Conservation (phyloP, 2,888 invertebrate genomes). For the Habroteleia sp. region DNA sequence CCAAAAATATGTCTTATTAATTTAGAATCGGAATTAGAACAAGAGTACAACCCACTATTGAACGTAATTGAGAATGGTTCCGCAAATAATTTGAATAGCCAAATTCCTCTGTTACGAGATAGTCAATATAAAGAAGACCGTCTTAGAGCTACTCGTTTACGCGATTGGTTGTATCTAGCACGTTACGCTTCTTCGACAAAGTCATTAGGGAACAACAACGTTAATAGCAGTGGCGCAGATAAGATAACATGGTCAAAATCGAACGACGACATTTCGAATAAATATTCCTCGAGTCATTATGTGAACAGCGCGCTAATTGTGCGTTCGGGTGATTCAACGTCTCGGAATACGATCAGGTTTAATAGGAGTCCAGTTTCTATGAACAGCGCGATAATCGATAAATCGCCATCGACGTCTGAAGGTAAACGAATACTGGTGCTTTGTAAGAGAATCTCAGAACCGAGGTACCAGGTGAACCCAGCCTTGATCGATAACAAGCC, state of each 20-base stretch:
- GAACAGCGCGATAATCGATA: constrained; percentile 77
- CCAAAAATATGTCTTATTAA: constrained; percentile 70
- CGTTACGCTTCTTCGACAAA: constrained; percentile 60
- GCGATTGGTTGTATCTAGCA: constrained; percentile 79
- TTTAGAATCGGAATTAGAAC: constrained; percentile 6
- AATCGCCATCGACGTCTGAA: constrained; percentile 64
- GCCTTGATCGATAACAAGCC: constrained; percentile 75
- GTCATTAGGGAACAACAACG: constrained; percentile 1
- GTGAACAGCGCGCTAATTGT: constrained; percentile 65
- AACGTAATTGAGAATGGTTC: constrained; percentile 76
- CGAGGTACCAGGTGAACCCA: constrained; percentile 72
- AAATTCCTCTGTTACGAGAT: neutral
- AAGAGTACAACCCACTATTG: constrained; percentile 68
- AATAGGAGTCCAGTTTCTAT: constrained; percentile 72
- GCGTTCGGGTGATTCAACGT: constrained; percentile 56
- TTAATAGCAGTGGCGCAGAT: constrained; percentile 4
- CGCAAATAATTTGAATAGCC: neutral
- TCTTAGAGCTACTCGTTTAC: constrained; percentile 74
- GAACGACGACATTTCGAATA: neutral
- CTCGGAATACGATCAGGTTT: constrained; percentile 67
- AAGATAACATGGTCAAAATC: constrained; percentile 43
- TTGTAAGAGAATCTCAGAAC: constrained; percentile 64
- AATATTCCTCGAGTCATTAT: constrained; percentile 36
- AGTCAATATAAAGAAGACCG: constrained; percentile 68
- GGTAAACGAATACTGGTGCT: constrained; percentile 62